Percentiles rank a stretch among this genome's conserved stretches.
Conservation (phyloP, 2,113 vertebrate species). For the Paradoxurus hermaphroditus region DNA sequence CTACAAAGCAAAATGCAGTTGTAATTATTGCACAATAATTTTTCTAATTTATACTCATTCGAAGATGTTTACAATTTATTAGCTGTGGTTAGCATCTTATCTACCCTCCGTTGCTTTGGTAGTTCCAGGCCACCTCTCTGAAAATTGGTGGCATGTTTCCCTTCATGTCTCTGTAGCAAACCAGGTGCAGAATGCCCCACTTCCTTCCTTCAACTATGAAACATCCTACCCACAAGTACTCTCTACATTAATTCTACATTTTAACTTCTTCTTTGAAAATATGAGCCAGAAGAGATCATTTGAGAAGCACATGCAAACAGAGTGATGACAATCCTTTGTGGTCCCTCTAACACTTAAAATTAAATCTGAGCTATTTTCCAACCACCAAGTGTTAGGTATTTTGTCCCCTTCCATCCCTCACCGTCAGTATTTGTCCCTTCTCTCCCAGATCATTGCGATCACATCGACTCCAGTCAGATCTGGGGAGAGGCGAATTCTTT, state of each 20-base stretch:
- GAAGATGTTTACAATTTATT: background rate
- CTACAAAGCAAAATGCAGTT: constrained; percentile 24
- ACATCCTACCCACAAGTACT: background rate
- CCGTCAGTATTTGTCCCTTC: background rate
- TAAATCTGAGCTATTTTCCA: background rate
- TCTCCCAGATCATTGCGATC: background rate
- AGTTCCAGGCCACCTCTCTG: background rate
- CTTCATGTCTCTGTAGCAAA: background rate
- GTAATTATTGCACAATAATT: background rate
- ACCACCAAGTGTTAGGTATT: background rate
- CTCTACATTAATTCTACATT: background rate
- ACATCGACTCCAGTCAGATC: background rate
- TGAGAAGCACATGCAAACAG: background rate
- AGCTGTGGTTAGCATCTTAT: background rate
- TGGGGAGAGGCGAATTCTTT: background rate
- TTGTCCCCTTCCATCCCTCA: background rate
- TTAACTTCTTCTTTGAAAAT: background rate
- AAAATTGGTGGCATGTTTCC: background rate
- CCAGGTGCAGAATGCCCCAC: background rate
- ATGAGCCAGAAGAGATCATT: background rate
- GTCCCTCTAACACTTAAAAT: background rate
- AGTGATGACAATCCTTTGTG: background rate
- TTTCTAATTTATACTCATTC: background rate
- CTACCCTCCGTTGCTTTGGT: background rate
- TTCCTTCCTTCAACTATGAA: background rate